Evolutionary conservation across 2,888 invertebrate genomes (phyloP).

Genomic region (Artemia sinica): DNA sequence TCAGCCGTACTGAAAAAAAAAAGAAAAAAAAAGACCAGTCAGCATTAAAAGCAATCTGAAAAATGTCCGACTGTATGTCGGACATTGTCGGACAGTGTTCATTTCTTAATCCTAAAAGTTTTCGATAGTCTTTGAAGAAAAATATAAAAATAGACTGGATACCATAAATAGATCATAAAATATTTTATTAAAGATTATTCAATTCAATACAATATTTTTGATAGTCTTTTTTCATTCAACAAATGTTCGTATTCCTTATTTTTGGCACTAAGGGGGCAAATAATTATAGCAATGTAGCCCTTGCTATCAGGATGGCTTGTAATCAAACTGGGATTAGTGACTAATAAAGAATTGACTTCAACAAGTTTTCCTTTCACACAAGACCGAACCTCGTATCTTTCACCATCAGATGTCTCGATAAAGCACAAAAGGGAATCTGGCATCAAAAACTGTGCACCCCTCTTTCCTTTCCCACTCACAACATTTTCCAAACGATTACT

Average conservation of each 20-base stretch:
- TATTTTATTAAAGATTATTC: no score
- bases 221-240: neutral
- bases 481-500: conserved; percentile 53
- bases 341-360: conserved; percentile 56
- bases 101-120: no score
- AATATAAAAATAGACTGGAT: no score
- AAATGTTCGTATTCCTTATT: conserved; percentile 32
- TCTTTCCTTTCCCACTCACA: conserved; percentile 69
- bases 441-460: conserved; percentile 59
- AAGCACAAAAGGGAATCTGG: conserved; percentile 54
- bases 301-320: conserved; percentile 41
- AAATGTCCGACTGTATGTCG: no score
- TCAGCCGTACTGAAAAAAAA: no score
- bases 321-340: conserved; percentile 47
- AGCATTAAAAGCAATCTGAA: no score
- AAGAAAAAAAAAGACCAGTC: no score
- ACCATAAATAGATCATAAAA: no score
- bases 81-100: no score
- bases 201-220: neutral
- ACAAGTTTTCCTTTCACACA: conserved; percentile 58
- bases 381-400: conserved; percentile 48
- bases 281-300: conserved; percentile 65
- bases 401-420: conserved; percentile 46
- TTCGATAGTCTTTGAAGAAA: no score
- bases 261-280: conserved; percentile 52